Evolutionary conservation across 2,113 vertebrate genomes (phyloP), one percentile per base, ranked within the genome.

Genomic region (Aptenodytes patagonicus): DNA sequence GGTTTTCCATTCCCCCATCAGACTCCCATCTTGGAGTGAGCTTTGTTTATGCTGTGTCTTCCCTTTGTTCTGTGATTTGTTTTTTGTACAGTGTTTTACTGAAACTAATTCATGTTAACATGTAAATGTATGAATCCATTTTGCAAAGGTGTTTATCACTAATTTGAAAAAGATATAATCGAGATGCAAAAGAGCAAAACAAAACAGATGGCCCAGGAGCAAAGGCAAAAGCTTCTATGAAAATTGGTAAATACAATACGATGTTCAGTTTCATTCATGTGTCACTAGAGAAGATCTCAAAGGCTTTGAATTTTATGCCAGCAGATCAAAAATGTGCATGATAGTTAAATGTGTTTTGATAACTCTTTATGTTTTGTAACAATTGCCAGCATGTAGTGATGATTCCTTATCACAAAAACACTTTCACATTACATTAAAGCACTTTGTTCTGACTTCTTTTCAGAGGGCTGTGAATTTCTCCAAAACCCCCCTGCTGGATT

Each of bases 401-500:
- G 62, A 83, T 86, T 94, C 71, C 51, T 94, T 94, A 87, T 83
- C 70, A 69, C 68, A 91, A 92, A 93, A 81, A 4, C 44, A 36
- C 78, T 95, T 97, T 96, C 95, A 94, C 75, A 83, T 96, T 66
- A 52, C 91, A 95, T 94, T 72, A 97, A 94, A 86, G 91, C 85
- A 89, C 93, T 93, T 83, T 62, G 57, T 55, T 97, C 75, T 97
- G 93, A 83, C 96, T 96, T 96, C 81, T 72, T 98, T 98, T 66
- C 97, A 99, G 99, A 98, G 24, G 93, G 94, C 51, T 99, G 95
- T 97, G 98, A 97, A 71, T 98, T 99, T 97, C 98, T 99, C 42
- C 99, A 98, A 31, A 98, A 98, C 93, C 99, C 99, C 4, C 99
- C 99, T 55, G 97, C 98, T 72, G 98, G 99, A 91, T 99, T 99